Percentiles rank a stretch among this genome's conserved stretches.
These are phyloP conservation scores for Mirounga angustirostris DNA, from an alignment of 2,113 vertebrate genomes.

Conservation along the genomic window DNA sequence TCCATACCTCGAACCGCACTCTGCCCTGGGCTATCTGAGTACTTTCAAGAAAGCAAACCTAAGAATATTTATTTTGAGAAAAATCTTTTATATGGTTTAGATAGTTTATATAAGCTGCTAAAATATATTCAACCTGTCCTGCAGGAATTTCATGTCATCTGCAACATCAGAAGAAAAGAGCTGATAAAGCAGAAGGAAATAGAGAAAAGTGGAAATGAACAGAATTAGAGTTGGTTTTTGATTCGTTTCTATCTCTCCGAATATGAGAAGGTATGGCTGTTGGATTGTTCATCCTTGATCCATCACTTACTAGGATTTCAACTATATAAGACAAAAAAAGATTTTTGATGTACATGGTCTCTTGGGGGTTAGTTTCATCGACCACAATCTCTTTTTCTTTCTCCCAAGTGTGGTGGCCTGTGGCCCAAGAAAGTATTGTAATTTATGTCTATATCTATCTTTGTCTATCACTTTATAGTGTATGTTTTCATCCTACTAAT, in stretches of 20 bases:
- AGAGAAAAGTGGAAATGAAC: neutral
- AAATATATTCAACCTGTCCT: neutral
- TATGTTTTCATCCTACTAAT: neutral
- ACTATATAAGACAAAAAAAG: neutral
- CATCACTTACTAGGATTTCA: neutral
- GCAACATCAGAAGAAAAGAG: neutral
- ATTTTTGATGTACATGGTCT: neutral
- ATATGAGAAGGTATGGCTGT: neutral
- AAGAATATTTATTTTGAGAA: conserved; percentile 2
- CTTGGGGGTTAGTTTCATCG: neutral
- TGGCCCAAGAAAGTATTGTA: neutral
- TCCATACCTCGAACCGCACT: fast-evolving
- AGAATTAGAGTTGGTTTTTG: neutral
- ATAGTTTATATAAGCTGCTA: neutral
- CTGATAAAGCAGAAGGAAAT: neutral
- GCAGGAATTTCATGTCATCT: neutral
- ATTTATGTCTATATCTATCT: neutral
- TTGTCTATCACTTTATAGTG: neutral
- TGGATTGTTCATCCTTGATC: neutral
- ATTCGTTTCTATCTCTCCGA: neutral
- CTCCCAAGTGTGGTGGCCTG: neutral
- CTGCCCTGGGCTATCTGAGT: neutral
- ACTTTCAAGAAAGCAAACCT: neutral
- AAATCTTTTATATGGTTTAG: neutral
- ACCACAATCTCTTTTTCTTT: neutral